Evolutionary conservation across 1,140 invertebrate species (phyloP).

Genomic region (Lordiphosa collinella): DNA sequence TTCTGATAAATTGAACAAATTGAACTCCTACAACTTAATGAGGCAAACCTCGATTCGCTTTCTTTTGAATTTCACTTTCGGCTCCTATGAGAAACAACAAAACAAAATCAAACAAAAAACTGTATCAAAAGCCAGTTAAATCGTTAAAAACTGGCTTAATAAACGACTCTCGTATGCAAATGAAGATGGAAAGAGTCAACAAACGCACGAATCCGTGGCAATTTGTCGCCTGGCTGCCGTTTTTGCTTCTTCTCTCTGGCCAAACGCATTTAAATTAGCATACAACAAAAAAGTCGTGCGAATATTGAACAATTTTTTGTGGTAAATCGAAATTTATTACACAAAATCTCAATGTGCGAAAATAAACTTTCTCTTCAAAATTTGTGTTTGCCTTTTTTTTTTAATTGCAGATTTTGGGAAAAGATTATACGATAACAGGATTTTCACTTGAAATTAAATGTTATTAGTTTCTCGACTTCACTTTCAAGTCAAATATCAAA

Average conservation of each 20-base stretch:
- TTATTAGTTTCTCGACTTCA: slow-evolving; percentile 32
- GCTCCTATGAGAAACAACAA: too few relatives aligned
- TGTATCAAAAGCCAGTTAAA: slow-evolving; percentile 15
- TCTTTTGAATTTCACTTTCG: slow-evolving; percentile 67
- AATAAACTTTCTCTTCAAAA: slow-evolving; percentile 57
- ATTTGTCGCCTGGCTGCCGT: slow-evolving; percentile 53
- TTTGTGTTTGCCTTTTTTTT: slow-evolving; percentile 21
- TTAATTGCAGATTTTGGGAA: slow-evolving; percentile 48
- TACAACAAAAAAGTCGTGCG: slow-evolving; percentile 46
- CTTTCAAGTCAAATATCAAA: slow-evolving; percentile 20
- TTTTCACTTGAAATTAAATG: slow-evolving; percentile 22
- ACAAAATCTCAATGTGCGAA: slow-evolving; percentile 35
- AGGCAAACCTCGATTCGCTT: slow-evolving; percentile 41
- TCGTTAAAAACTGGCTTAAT: slow-evolving; percentile 54
- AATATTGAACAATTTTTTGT: slow-evolving; percentile 50
- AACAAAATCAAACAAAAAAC: slow-evolving; percentile 19
- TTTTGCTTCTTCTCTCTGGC: slow-evolving; percentile 10
- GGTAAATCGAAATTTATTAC: slow-evolving; percentile 44
- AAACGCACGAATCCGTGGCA: slow-evolving; percentile 60
- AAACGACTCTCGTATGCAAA: slow-evolving; percentile 51
- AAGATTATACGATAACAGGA: slow-evolving; percentile 1
- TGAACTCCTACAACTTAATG: slow-evolving; percentile 74
- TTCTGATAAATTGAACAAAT: slow-evolving; percentile 54
- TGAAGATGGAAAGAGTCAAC: slow-evolving; percentile 53
- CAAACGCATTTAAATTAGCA: slow-evolving; percentile 64